A percentile compares a stretch with the other conserved stretches of the same genome.
Evolutionary conservation across 2,113 vertebrate species (phyloP).

Genomic region (Falcunculus frontatus): DNA sequence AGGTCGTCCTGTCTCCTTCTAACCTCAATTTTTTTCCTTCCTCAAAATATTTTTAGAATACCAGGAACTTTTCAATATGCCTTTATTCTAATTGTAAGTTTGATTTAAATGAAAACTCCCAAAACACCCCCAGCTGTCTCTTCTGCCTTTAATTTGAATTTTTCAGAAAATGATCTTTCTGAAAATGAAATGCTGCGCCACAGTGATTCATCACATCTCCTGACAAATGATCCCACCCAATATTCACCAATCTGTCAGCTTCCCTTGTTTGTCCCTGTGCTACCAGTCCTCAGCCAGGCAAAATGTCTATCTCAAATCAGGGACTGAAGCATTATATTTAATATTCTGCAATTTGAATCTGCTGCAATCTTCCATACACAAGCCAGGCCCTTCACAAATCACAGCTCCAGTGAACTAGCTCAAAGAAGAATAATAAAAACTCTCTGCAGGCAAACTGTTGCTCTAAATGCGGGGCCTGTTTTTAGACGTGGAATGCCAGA

Average conservation of each 20-base stretch:
- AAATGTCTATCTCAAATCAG: background rate
- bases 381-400: background rate
- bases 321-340: background rate
- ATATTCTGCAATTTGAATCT: background rate
- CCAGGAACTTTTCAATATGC: background rate
- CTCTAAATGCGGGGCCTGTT: background rate
- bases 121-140: background rate
- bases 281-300: background rate
- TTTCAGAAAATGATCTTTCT: slow-evolving; percentile 13
- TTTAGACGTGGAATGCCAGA: background rate
- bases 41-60: background rate
- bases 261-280: background rate
- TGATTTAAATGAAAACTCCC: slow-evolving; percentile 23
- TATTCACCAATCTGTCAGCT: slow-evolving; percentile 5
- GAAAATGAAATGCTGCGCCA: slow-evolving; percentile 2
- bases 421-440: background rate
- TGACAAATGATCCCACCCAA: slow-evolving; percentile 7
- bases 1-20: background rate
- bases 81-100: background rate
- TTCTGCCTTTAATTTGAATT: background rate
- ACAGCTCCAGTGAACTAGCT: background rate
- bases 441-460: background rate
- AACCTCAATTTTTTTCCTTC: background rate
- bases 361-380: background rate
- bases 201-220: background rate